phyloP scores from a whole-genome alignment of 2,113 vertebrate genomes.

The Pseudopodoces humilis region DNA sequence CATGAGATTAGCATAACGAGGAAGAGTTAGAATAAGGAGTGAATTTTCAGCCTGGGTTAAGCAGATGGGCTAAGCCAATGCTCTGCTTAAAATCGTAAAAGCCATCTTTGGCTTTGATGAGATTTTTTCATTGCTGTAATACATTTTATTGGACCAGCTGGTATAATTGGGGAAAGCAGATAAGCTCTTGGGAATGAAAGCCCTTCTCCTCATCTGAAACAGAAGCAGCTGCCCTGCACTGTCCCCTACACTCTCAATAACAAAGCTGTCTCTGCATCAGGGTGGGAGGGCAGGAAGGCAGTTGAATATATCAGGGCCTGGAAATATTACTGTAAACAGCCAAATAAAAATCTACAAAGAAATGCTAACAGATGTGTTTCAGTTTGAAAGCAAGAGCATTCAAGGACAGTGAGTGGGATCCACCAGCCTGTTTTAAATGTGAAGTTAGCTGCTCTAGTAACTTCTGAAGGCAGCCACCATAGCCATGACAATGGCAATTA shows the following conservation, averaged over 20 bases:
- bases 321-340: neutral
- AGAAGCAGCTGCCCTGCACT: neutral
- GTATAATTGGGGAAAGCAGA: neutral
- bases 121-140: neutral
- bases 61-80: neutral
- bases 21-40: neutral
- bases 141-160: slow-evolving; percentile 20
- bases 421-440: neutral
- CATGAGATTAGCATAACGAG: neutral
- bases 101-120: neutral
- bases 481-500: neutral
- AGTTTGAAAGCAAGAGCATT: neutral
- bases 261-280: neutral
- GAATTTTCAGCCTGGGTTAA: slow-evolving; percentile 10
- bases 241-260: neutral
- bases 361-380: neutral
- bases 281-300: neutral
- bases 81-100: neutral
- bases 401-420: neutral
- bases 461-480: neutral
- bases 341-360: neutral
- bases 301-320: neutral
- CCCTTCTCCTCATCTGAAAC: neutral
- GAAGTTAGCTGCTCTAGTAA: neutral
- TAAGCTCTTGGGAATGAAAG: neutral